Evolutionary conservation across 2,888 invertebrate species (phyloP), one percentile per base, ranked within the genome.

Genomic region (Agrypnus murinus): DNA sequence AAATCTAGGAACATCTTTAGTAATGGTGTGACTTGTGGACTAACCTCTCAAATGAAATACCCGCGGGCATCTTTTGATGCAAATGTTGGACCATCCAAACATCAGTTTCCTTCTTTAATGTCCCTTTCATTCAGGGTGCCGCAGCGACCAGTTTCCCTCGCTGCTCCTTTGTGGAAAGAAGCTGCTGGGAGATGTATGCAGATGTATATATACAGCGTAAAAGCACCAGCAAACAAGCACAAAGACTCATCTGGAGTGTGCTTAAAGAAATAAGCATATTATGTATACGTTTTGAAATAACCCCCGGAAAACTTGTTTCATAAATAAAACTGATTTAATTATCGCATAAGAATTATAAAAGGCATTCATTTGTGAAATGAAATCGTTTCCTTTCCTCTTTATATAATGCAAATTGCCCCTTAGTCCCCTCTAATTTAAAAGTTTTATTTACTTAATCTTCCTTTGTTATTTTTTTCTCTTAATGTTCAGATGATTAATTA

Each of bases 251-350:
- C 71, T 73, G 62, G 57, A 73, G 73, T 67, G 70, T 75, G 71
- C 71, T 75, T 68, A 75, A 69, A 67, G 65, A 75, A 71, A 75
- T 75, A 73, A 73, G 70, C 55, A 55, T 71, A 70, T 71, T 71
- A 72, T 74, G 68, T 74, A 66, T 74, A 60, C 69, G 48, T 66
- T 77, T 73, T 62, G 55, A 64, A 63, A 73, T 69, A 73, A 25
- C 38, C 71, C 32, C 45, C 25, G 25, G 64, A 66, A 71, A 71
- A 73, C 71, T 74, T 75, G 69, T 63, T 59, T 70, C 68, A 71
- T 69, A 76, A 76, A 76, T 76, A 75, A 74, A 73, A 75, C 72
- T 71, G 73, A 77, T 77, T 75, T 75, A 77, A 77, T 77, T 77
- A 75, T 75, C 68, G 74, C 74, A 73, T 36, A 43, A 65, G 48